These are phyloP conservation scores for Microplitis mediator DNA, from an alignment of 1,140 invertebrate species.

Conservation along the genomic window DNA sequence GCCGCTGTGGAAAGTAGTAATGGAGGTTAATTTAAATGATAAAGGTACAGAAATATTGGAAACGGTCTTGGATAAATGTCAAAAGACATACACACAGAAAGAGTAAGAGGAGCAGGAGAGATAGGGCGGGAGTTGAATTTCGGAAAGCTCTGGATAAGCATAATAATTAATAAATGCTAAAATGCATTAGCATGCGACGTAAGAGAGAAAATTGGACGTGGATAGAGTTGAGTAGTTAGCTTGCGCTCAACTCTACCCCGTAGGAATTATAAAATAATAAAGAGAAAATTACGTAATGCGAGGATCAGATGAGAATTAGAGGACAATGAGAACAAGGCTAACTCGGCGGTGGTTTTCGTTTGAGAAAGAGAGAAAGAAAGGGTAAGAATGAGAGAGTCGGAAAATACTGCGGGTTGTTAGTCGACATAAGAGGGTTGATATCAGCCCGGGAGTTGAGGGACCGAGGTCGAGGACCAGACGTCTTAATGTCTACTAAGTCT, in stretches of 20 bases:
- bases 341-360: neutral
- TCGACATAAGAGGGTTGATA: constrained; percentile 21
- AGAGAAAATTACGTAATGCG: constrained; percentile 55
- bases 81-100: neutral
- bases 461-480: constrained; percentile 56
- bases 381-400: too few relatives aligned
- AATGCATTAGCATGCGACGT: constrained; percentile 49
- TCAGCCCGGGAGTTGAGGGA: constrained; percentile 5
- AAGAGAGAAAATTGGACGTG: constrained; percentile 4
- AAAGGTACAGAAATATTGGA: too few relatives aligned
- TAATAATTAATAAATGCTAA: constrained; percentile 54
- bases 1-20: too few relatives aligned
- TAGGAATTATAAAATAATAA: constrained; percentile 55
- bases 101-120: neutral
- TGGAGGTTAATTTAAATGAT: too few relatives aligned
- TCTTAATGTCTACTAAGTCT: constrained; percentile 50
- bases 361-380: neutral
- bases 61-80: too few relatives aligned
- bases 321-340: constrained; percentile 44
- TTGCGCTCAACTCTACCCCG: neutral
- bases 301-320: constrained; percentile 50
- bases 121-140: constrained; percentile 17
- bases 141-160: constrained; percentile 42
- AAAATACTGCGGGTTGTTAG: constrained; percentile 5
- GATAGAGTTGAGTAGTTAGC: constrained; percentile 5